Base-by-base conservation (phyloP, 2,797 vertebrate species). In the Lithobates sylvaticus region DNA sequence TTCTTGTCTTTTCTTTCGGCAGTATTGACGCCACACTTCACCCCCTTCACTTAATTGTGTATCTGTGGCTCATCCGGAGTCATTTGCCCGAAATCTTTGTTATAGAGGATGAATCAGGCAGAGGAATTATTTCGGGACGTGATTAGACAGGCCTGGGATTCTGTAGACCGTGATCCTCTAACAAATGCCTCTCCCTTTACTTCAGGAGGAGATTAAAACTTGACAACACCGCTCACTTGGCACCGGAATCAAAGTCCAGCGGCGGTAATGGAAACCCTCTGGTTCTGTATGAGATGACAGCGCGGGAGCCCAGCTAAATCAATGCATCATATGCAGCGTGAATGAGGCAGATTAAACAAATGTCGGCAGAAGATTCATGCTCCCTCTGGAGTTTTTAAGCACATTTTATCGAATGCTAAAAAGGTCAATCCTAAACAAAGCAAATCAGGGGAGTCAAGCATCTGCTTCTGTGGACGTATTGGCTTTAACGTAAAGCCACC, bases 121-220 rank as follows among this genome's bases (percentile, higher is more conserved):
- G 74, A 84, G 75, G 76, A 78, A 78, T 70, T 32, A 78, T 69
- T 42, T 47, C 13, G 7, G 75, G 26, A 61, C 69, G 15, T 32
- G 76, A 78, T 71, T 42, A 84, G 83, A 78, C 67, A 44, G 83
- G 75, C 61, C 16, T 42, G 75, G 50, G 76, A 77, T 72, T 29
- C 75, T 72, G 13, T 32, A 64, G 75, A 78, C 67, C 83, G 21
- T 32, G 67, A 64, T 84, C 50, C 61, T 74, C 29, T 71, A 84
- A 78, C 68, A 26, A 39, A 61, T 18, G 65, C 68, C 34, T 78
- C 23, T 65, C 32, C 58, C 23, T 78, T 65, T 21, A 36, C 67
- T 72, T 39, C 83, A 71, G 68, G 50, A 72, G 47, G 44, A 78
- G 83, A 84, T 84, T 84, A 84, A 78, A 78, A 34, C 23, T 64